Evolutionary conservation across 2,113 vertebrate genomes (phyloP), one percentile per base, ranked within the genome.

Genomic region (Strigops habroptila): DNA sequence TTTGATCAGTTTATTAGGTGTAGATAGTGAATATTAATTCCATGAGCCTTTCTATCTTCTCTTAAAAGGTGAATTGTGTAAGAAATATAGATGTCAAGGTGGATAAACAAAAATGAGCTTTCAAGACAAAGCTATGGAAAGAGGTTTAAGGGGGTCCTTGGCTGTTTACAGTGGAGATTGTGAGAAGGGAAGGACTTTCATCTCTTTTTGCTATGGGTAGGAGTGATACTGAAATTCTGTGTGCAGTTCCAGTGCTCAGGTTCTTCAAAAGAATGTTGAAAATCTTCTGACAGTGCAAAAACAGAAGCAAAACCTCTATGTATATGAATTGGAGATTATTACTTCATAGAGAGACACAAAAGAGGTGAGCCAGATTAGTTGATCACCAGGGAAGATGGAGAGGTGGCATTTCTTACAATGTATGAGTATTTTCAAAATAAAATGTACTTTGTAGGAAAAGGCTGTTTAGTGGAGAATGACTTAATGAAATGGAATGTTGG

Each of bases 231-330:
- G 76, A 89, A 87, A 82, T 92, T 94, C 92, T 67, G 28, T 82
- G 51, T 94, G 63, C 86, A 86, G 74, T 82, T 68, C 39, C 28
- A 65, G 18, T 33, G 41, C 31, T 68, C 14, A 33, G 18, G 46
- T 53, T 89, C 46, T 91, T 95, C 63, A 93, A 92, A 94, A 95
- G 57, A 70, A 57, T 27, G 37, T 27, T 57, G 57, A 89, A 89
- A 91, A 62, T 64, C 30, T 82, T 81, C 33, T 84, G 49, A 65
- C 14, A 35, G 70, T 41, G 22, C 9, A 51, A 59, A 86, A 80
- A 73, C 33, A 70, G 10, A 70, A 85, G 43, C 19, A 65, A 68
- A 48, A 0, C 3, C 6, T 14, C 12, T 14, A 12, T 65, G 35
- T 73, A 39, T 16, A 30, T 31, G 31, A 89, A 23, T 44, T 79